Evolutionary conservation across 2,888 invertebrate species (phyloP).

Genomic region (Neoascia interrupta): DNA sequence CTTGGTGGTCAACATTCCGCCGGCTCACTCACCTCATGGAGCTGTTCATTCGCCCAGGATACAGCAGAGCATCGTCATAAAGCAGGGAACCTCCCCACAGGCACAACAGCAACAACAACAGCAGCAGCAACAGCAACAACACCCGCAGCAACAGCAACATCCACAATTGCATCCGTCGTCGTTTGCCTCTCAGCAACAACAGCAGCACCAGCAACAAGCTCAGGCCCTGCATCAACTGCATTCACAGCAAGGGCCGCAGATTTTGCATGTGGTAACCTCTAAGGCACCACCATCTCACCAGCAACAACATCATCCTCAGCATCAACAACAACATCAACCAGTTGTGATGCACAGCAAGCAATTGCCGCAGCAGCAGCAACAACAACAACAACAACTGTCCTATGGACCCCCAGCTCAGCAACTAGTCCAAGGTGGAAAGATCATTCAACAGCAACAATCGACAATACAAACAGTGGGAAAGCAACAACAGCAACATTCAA

Average conservation of each 20-base stretch:
- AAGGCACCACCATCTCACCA: constrained; percentile 70
- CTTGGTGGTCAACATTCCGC: constrained; percentile 77
- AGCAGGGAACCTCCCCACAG: constrained; percentile 49
- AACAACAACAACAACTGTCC: constrained; percentile 43
- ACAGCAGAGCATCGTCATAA: constrained; percentile 66
- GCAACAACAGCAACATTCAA: constrained; percentile 52
- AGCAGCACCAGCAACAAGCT: no score
- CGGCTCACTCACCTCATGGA: constrained; percentile 75
- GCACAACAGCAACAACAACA: constrained; percentile 71
- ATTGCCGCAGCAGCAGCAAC: constrained; percentile 55
- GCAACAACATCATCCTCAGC: constrained; percentile 54
- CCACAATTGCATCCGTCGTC: constrained; percentile 18
- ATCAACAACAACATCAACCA: constrained; percentile 50
- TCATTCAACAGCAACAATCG: constrained; percentile 52
- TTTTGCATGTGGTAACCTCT: constrained; percentile 76
- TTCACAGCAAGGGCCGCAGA: constrained; percentile 59
- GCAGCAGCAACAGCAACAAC: constrained; percentile 57
- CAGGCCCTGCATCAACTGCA: constrained; percentile 40
- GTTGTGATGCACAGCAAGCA: constrained; percentile 61
- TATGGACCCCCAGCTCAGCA: constrained; percentile 43
- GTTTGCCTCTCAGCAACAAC: constrained; percentile 21
- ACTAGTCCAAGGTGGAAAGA: constrained; percentile 56
- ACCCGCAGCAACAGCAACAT: constrained; percentile 24
- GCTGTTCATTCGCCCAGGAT: constrained; percentile 73
- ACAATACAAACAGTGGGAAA: no score